These are phyloP conservation scores for Leucopsar rothschildi DNA, from an alignment of 2,113 vertebrate genomes.

Conservation along the genomic window DNA sequence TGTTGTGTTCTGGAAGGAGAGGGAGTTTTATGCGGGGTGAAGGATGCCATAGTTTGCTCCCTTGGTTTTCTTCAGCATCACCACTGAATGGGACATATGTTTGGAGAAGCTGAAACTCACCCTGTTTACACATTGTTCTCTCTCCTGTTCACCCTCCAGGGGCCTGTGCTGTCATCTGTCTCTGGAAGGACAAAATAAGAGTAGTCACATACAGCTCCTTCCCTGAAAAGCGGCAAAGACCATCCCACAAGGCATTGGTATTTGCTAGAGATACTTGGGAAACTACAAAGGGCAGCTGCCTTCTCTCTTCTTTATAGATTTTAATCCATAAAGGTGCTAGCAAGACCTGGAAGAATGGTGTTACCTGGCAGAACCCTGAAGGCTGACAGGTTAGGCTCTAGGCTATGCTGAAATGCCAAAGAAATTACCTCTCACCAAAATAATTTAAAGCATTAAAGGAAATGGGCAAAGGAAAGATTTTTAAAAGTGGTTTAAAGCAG, in stretches of 20 bases:
- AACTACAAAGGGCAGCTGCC: neutral
- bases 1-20: neutral
- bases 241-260: neutral
- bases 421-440: neutral
- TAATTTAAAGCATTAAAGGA: neutral
- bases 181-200: neutral
- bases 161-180: neutral
- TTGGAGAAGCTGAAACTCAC: neutral
- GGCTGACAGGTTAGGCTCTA: neutral
- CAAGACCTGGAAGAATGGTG: conserved; percentile 6
- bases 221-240: neutral
- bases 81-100: neutral
- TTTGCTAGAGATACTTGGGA: neutral
- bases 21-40: neutral
- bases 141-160: neutral
- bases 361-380: neutral
- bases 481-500: neutral
- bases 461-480: neutral
- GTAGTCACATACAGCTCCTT: neutral
- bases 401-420: neutral
- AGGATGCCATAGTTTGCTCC: neutral
- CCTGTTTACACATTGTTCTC: neutral
- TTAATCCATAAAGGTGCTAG: conserved; percentile 16
- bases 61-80: neutral
- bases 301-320: neutral